Percentiles rank a stretch among this genome's conserved stretches.
Conservation (phyloP, 2,888 invertebrate species). For the Acrobasis repandana region DNA sequence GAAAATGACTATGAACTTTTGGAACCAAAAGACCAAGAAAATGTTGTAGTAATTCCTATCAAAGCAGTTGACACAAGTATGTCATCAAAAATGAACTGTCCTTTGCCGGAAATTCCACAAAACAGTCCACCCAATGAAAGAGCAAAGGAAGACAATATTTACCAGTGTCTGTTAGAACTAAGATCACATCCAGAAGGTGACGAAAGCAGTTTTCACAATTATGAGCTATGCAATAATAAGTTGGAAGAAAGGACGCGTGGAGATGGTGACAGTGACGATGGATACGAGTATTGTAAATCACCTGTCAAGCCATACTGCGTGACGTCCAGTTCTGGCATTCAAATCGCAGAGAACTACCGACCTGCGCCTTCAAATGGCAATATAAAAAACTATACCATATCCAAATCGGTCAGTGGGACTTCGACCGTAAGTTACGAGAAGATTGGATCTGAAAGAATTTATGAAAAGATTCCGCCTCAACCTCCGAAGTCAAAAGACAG, state of each 20-base stretch:
- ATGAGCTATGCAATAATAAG: constrained; percentile 74
- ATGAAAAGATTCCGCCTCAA: constrained; percentile 71
- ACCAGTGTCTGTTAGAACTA: constrained; percentile 75
- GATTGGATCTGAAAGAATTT: constrained; percentile 75
- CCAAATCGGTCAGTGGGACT: constrained; percentile 74
- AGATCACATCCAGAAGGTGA: constrained; percentile 77
- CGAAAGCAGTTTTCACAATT: constrained; percentile 77
- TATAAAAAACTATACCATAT: constrained; percentile 63
- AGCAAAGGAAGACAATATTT: constrained; percentile 60
- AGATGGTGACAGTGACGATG: constrained; percentile 76
- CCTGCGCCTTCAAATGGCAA: constrained; percentile 55
- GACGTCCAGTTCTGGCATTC: constrained; percentile 70
- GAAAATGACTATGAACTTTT: constrained; percentile 77
- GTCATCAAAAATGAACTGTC: constrained; percentile 72
- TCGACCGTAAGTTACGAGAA: constrained; percentile 76
- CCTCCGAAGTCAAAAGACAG: constrained; percentile 62
- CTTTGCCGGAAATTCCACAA: constrained; percentile 77
- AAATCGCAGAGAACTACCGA: constrained; percentile 80
- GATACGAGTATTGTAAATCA: constrained; percentile 78
- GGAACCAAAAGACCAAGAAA: constrained; percentile 62
- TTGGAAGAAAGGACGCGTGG: constrained; percentile 73
- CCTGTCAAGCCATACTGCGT: constrained; percentile 72
- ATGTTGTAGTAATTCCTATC: constrained; percentile 63
- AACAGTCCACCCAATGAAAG: constrained; percentile 35
- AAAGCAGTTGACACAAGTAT: constrained; percentile 52